Evolutionary conservation across 2,797 vertebrate genomes (phyloP), one percentile per base, ranked within the genome.

Genomic region (Crypturellus tataupa): DNA sequence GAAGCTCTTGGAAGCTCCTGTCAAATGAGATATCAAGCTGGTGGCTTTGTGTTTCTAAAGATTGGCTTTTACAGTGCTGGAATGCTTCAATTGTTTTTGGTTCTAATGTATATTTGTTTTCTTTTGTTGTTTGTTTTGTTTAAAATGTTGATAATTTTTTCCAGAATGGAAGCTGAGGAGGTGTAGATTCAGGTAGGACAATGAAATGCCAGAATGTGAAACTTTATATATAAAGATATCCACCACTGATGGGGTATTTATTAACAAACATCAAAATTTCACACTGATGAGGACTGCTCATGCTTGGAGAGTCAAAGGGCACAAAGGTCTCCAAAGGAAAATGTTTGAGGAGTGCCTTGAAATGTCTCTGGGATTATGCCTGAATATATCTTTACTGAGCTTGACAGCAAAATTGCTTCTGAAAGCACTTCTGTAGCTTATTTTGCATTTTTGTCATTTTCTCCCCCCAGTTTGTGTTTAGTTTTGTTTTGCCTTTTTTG

Each of bases 231-330:
- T 65, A 21, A 35, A 62, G 13, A n/a, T 40, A 73, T 21, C 59
- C 18, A 9, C 39, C 0, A 1, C 46, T 39, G 29, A 6, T 87
- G 39, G 18, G 11, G 3, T 8, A 1, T 20, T 5, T 17, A 27
- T 73, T 68, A 60, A 37, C 44, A 58, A 89, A 6, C 49, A 58
- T 80, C 31, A 49, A 49, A 90, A 75, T 14, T 11, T 23, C n/a
- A 3, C 6, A 4, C 44, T 53, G 71, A 27, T 16, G 6, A 39
- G 51, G 80, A 18, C 10, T 53, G 3, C 39, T 55, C 25, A 31
- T 25, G n/a, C 42, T 55, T 69, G 10, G 27, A 51, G 23, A 79
- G 29, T 4, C 5, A 35, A 35, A 37, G 47, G 27, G 12, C 13
- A 53, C 5, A 17, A 80, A 64, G 7, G 6, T 14, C 46, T 53